These are phyloP conservation scores for Nesogale talazaci DNA, from an alignment of 2,113 vertebrate species.

Conservation along the genomic window DNA sequence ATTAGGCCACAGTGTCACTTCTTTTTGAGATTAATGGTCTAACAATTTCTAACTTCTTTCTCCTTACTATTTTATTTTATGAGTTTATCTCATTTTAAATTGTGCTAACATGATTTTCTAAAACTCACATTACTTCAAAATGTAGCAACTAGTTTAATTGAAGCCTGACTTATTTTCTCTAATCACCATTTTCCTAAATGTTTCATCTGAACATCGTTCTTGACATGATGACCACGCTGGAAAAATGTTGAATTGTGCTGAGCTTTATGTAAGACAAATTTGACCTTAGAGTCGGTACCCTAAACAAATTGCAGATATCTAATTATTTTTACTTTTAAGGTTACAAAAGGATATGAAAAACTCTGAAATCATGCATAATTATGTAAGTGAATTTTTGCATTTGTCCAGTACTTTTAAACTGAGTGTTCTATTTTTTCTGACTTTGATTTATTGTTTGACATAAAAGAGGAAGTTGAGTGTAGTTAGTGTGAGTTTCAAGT, in stretches of 20 bases:
- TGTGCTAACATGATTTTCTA: background rate
- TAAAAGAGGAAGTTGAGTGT: background rate
- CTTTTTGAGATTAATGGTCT: conserved; percentile 49
- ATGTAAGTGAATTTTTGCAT: background rate
- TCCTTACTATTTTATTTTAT: conserved; percentile 20
- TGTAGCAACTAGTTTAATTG: background rate
- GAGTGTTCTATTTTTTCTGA: background rate
- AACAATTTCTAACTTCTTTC: conserved; percentile 46
- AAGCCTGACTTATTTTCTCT: conserved; percentile 21
- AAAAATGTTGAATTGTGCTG: background rate
- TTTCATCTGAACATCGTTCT: conserved; percentile 48
- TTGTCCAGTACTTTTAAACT: background rate
- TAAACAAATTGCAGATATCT: background rate
- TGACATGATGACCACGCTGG: background rate
- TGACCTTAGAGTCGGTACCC: background rate
- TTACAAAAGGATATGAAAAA: background rate
- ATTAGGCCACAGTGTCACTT: conserved; percentile 58
- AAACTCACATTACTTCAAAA: conserved; percentile 51
- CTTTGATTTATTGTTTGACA: background rate
- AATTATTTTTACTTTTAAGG: background rate
- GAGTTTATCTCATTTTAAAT: too few relatives aligned
- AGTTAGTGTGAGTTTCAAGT: background rate
- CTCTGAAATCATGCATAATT: background rate
- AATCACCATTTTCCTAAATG: conserved; percentile 18
- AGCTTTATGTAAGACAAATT: background rate